Conservation (phyloP, 2,888 invertebrate genomes). For the Stegophylla sp. region DNA sequence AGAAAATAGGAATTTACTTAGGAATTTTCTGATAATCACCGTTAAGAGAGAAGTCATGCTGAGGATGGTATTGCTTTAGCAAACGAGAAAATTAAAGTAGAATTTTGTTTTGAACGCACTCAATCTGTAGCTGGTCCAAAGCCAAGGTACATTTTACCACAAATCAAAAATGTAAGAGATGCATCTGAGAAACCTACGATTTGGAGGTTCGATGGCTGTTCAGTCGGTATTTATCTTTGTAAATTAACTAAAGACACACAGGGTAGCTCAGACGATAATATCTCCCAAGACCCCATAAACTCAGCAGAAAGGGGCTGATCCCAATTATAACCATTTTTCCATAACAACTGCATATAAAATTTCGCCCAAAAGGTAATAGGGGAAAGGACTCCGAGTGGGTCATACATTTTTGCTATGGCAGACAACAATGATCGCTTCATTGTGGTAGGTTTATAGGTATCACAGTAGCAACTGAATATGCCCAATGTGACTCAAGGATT, state of each 20-base stretch:
- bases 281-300: not conserved
- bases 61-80: too few relatives aligned
- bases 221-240: not conserved
- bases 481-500: not conserved
- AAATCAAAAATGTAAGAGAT: too few relatives aligned
- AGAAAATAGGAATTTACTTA: too few relatives aligned
- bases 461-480: not conserved
- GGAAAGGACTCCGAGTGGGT: slow-evolving; percentile 38
- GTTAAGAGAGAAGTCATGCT: too few relatives aligned
- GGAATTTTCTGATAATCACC: too few relatives aligned
- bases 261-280: not conserved
- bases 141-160: too few relatives aligned
- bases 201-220: not conserved
- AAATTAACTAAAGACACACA: not conserved
- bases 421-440: slow-evolving; percentile 49
- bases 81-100: too few relatives aligned
- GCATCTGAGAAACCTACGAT: not conserved
- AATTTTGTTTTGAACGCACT: too few relatives aligned
- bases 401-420: slow-evolving; percentile 28
- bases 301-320: slow-evolving; percentile 37
- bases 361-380: slow-evolving; percentile 45
- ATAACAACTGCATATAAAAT: slow-evolving; percentile 48
- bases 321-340: slow-evolving; percentile 43
- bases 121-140: too few relatives aligned
- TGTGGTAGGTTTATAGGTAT: not conserved